Conservation (phyloP, 2,113 vertebrate species). For the Takifugu bimaculatus region DNA sequence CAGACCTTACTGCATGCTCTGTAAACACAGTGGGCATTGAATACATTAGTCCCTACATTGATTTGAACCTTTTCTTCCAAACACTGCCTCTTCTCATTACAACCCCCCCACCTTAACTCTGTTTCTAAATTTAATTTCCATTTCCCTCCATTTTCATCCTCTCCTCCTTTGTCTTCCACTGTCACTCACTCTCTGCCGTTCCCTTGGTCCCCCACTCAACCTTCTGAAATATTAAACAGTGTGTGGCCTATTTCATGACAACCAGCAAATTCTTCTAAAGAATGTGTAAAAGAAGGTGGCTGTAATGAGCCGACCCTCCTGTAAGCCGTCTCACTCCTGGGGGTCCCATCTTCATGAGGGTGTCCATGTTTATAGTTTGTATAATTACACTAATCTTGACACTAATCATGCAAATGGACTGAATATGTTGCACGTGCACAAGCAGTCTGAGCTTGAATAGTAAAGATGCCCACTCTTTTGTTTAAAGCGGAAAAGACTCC, state of each 20-base stretch:
- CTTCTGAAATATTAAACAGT: too few species aligned
- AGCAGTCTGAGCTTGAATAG: too few species aligned
- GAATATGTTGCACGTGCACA: not conserved
- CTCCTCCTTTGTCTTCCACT: constrained; percentile 12
- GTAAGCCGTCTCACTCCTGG: constrained; percentile 14
- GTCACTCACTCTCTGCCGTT: constrained; percentile 16
- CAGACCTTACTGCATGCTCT: constrained; percentile 53
- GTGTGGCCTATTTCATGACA: too few species aligned
- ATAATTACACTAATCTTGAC: constrained; percentile 77
- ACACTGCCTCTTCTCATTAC: constrained; percentile 20
- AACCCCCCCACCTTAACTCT: constrained; percentile 7
- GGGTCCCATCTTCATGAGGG: constrained; percentile 54
- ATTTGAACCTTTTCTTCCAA: constrained; percentile 55
- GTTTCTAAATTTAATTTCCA: constrained; percentile 24
- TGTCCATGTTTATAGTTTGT: constrained; percentile 83
- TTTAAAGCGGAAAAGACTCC: too few species aligned
- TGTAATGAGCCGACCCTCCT: constrained; percentile 32
- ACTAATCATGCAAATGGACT: not conserved
- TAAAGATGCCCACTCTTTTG: too few species aligned
- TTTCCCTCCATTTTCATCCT: constrained; percentile 9
- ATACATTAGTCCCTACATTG: constrained; percentile 56
- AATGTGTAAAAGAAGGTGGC: constrained; percentile 9
- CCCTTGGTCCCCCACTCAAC: not conserved
- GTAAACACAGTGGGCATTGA: constrained; percentile 66
- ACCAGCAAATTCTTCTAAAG: not conserved